Base-by-base conservation (phyloP, 2,113 vertebrate species). In the Melanostigma gelatinosum region DNA sequence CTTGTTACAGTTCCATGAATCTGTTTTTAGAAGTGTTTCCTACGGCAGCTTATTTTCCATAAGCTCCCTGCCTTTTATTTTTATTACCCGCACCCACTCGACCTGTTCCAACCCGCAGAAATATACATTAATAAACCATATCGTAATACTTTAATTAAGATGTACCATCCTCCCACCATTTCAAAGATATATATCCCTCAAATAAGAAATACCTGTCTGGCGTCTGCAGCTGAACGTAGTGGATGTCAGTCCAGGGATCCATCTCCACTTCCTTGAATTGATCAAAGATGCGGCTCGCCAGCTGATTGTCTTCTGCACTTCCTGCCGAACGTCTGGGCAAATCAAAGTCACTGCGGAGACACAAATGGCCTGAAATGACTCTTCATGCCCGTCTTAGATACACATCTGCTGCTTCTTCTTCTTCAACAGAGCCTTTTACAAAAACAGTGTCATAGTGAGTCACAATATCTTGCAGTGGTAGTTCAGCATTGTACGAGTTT, bases 141-240 rank as follows among this genome's bases (percentile, higher is more conserved):
- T 32, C 3, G 4, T 4, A 32, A 32, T 32, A 32, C 32, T 32
- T 32, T 32, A 32, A 32, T 32, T 32, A 32, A 4, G 32, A 32
- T 32, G 4, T 3, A 32, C 4, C 32, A 69, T 22, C 46, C 52
- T 29, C 15, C 57, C 8, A 1, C 36, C 36, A 24, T 24, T n/a
- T 44, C 20, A 34, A 44, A 48, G 29, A 48, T 27, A 34, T 27
- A 34, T 20, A 4, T n/a, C 12, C 40, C n/a, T 68, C 5, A 54
- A 20, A 22, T 44, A 6, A 52, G 58, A 7, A 3, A 8, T 1
- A 95, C 95, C 88, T 87, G 87, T 92, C 83, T 55, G 91, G 93
- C 9, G 58, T 89, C 80, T 95, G 97, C 87, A 99, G 93, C 85
- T 93, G 96, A 58, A 99, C 88, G 2, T 94, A 95, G 88, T 99